These are phyloP conservation scores for Pseudocheirus occidentalis DNA, from an alignment of 2,797 vertebrate genomes.

Conservation along the genomic window DNA sequence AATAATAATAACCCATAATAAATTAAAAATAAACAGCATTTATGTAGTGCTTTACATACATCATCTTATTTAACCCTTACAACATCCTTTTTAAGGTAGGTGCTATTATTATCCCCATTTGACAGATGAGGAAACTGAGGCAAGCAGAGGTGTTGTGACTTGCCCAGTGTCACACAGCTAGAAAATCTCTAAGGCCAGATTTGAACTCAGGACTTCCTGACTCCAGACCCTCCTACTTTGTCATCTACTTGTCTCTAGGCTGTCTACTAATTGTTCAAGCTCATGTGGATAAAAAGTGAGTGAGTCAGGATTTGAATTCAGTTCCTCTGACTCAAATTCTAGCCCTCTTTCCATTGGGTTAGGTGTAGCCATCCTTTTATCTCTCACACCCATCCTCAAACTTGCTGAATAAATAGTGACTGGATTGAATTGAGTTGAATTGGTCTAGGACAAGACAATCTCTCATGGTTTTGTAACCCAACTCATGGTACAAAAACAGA, in stretches of 20 bases:
- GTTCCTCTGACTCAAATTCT: neutral
- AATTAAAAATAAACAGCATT: neutral
- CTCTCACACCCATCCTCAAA: neutral
- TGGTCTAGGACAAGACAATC: neutral
- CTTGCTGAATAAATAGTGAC: neutral
- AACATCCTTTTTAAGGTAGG: neutral
- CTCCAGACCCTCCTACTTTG: neutral
- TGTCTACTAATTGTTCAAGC: neutral
- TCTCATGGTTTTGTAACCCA: neutral
- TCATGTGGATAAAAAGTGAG: neutral
- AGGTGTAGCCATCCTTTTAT: slow-evolving; percentile 40
- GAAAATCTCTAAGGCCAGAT: slow-evolving; percentile 25
- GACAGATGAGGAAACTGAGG: slow-evolving; percentile 28
- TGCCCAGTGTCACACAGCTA: neutral
- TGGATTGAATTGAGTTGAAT: neutral
- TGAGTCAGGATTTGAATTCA: neutral
- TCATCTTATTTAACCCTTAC: slow-evolving; percentile 35
- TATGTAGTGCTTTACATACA: neutral
- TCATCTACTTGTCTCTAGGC: neutral
- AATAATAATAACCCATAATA: neutral
- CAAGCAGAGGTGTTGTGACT: neutral
- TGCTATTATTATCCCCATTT: slow-evolving; percentile 21
- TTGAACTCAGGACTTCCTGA: neutral
- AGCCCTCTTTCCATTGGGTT: neutral
- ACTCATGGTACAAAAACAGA: neutral